Base-by-base conservation (phyloP, 2,113 vertebrate species). In the Rafetus swinhoei region DNA sequence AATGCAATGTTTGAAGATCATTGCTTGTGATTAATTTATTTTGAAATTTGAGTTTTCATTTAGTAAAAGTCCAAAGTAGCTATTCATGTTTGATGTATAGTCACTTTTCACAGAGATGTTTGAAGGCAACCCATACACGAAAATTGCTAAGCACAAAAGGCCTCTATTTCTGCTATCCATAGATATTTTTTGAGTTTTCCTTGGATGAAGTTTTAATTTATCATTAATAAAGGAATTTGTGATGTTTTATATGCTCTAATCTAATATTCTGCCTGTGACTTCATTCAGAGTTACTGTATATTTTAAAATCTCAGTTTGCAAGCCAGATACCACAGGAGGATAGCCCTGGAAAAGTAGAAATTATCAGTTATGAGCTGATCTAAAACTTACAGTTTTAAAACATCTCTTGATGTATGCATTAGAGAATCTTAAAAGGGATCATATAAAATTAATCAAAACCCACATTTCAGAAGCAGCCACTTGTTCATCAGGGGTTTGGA, bases 371-470 rank as follows among this genome's bases (percentile, higher is more conserved):
- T 50, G 72, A 98, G 93, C 92, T 93, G 90, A 96, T 97, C 84
- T 97, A 96, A 98, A 97, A 97, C 94, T 96, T 94, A 96, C 50
- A 93, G 86, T 97, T 97, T 97, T 98, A 96, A 98, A 97, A 93
- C 79, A 93, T 97, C 95, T 92, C 96, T 97, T 98, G 97, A 98
- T 98, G 97, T 97, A 98, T 98, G 96, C 95, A 97, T 98, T 97
- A 97, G 93, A 97, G 95, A 96, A 96, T 96, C 94, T 96, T 96
- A 97, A 98, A 98, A 95, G 94, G 93, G 89, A 95, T 98, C 96
- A 98, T 98, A 97, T 96, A 98, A 98, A 98, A 98, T 98, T 98
- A 95, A 98, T 98, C 97, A 98, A 98, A 98, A 97, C 95, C 86
- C 91, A 27, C 93, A 96, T 98, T 97, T 96, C 93, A 97, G 97